Evolutionary conservation across 2,113 vertebrate genomes (phyloP).

Genomic region (Prionailurus bengalensis): DNA sequence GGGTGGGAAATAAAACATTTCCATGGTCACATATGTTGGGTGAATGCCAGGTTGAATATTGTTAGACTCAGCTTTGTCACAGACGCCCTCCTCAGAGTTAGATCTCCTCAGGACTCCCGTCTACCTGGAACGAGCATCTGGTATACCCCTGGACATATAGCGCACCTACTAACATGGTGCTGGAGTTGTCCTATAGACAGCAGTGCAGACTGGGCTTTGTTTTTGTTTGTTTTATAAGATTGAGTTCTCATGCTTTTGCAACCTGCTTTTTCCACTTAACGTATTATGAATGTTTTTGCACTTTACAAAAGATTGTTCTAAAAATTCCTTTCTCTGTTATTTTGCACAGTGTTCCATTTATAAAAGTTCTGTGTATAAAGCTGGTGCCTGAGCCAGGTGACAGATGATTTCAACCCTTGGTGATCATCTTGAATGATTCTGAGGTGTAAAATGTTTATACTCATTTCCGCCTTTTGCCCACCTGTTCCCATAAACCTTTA

Average conservation of each 20-base stretch:
- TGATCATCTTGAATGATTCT: neutral
- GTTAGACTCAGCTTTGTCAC: neutral
- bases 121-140: neutral
- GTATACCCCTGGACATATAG: rapidly evolving
- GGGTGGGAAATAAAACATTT: neutral
- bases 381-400: neutral
- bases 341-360: conserved; percentile 15
- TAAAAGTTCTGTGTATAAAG: conserved; percentile 11
- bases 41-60: neutral
- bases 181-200: rapidly evolving
- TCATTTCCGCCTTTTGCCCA: neutral
- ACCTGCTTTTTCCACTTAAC: neutral
- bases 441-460: conserved; percentile 11
- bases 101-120: neutral
- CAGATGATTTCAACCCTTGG: neutral
- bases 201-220: neutral
- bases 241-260: neutral
- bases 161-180: neutral
- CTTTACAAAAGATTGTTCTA: neutral
- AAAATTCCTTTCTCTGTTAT: neutral
- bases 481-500: conserved; percentile 28
- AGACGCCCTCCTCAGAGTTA: neutral
- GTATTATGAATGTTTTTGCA: neutral
- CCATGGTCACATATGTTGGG: neutral
- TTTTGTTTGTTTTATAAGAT: conserved; percentile 24